These are phyloP conservation scores for Lacerta agilis DNA, from an alignment of 2,797 vertebrate genomes.

Conservation along the genomic window DNA sequence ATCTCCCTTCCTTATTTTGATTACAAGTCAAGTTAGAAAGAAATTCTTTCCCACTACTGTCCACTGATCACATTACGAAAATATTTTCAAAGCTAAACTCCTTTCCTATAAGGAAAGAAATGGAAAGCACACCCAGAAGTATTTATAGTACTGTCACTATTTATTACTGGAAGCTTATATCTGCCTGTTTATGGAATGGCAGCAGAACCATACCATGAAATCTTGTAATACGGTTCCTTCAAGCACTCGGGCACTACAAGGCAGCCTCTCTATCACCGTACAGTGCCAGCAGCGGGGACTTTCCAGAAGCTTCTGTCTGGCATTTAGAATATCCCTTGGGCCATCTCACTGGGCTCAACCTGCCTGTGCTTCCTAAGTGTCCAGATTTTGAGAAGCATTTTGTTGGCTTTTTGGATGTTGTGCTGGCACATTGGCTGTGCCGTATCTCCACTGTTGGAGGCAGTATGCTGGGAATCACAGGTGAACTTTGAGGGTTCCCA, in stretches of 20 bases:
- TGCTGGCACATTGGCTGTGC: too few species aligned
- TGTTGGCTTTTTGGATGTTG: too few species aligned
- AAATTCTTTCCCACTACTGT: conserved; percentile 82
- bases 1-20: conserved; percentile 77
- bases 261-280: not conserved
- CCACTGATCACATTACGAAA: conserved; percentile 79
- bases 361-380: not conserved
- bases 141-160: conserved; percentile 78
- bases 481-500: too few species aligned
- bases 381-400: not conserved
- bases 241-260: conserved; percentile 27
- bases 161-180: conserved; percentile 78
- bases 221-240: conserved; percentile 43
- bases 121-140: conserved; percentile 78
- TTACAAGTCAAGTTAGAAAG: conserved; percentile 67
- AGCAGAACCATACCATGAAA: conserved; percentile 54
- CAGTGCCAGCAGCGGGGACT: not conserved
- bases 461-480: too few species aligned
- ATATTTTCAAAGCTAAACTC: conserved; percentile 75
- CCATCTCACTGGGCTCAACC: not conserved
- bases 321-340: not conserved
- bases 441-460: too few species aligned
- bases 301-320: not conserved
- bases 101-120: conserved; percentile 81
- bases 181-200: conserved; percentile 39